Evolutionary conservation across 2,113 vertebrate species (phyloP).

Genomic region (Bos javanicus): DNA sequence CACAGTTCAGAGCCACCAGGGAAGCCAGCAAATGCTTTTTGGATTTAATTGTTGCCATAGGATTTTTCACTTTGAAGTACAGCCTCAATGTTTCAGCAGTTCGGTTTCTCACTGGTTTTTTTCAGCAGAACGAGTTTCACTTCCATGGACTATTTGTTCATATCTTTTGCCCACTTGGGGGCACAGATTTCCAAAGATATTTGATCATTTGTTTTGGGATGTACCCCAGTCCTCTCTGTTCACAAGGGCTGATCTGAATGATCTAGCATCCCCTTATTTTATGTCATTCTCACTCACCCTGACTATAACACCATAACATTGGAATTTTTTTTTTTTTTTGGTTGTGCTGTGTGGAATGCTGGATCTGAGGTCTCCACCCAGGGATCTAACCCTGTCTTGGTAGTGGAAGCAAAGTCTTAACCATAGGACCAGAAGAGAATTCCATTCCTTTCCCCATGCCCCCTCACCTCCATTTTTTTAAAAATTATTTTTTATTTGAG

Average conservation of each 20-base stretch:
- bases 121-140: neutral
- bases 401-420: neutral
- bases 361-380: neutral
- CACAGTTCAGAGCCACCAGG: neutral
- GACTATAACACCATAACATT: neutral
- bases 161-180: neutral
- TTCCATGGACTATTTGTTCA: neutral
- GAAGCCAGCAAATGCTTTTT: neutral
- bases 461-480: neutral
- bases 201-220: neutral
- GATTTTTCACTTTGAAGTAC: neutral
- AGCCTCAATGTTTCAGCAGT: rapidly evolving
- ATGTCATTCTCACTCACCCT: no score
- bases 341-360: neutral
- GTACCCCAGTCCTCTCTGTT: neutral
- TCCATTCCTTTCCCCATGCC: neutral
- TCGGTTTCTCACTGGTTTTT: neutral
- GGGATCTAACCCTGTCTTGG: neutral
- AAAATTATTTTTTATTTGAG: neutral
- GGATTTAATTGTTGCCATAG: neutral
- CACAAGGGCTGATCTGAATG: neutral
- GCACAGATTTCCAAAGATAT: neutral
- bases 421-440: neutral
- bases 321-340: neutral
- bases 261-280: neutral